Evolutionary conservation across 2,888 invertebrate species (phyloP).

Genomic region (Microplitis deprimator): DNA sequence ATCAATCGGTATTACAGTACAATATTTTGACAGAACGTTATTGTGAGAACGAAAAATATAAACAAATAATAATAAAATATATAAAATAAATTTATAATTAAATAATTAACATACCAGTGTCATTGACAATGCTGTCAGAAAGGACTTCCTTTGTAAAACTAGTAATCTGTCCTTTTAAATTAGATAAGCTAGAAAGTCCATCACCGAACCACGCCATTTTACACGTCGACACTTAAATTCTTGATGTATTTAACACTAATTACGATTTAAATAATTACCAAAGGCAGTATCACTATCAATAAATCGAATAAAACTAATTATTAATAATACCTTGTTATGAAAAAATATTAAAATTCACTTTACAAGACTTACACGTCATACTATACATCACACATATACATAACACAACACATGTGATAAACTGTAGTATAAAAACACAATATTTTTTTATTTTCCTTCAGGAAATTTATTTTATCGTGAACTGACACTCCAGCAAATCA

Average conservation of each 20-base stretch:
- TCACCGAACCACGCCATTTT: slow-evolving; percentile 71
- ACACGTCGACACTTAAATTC: slow-evolving; percentile 60
- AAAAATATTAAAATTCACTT: slow-evolving; percentile 16
- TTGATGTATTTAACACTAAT: slow-evolving; percentile 30
- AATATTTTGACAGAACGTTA: slow-evolving; percentile 59
- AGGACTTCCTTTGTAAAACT: slow-evolving; percentile 92
- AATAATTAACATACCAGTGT: slow-evolving; percentile 72
- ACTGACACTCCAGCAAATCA: not conserved
- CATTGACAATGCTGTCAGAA: slow-evolving; percentile 80
- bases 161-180: slow-evolving; percentile 88
- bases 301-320: not conserved
- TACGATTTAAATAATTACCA: not conserved
- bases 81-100: not conserved
- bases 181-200: slow-evolving; percentile 69
- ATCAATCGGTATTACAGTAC: slow-evolving; percentile 60
- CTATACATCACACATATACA: slow-evolving; percentile 18
- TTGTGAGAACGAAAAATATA: not conserved
- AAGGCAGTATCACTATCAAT: not conserved
- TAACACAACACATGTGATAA: not conserved
- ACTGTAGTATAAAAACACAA: not conserved
- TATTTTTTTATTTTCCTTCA: not conserved
- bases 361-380: slow-evolving; percentile 28
- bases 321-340: not conserved
- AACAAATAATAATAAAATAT: not conserved
- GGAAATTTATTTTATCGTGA: not conserved